Evolutionary conservation across 2,113 vertebrate genomes (phyloP).

Genomic region (Xenopus borealis): DNA sequence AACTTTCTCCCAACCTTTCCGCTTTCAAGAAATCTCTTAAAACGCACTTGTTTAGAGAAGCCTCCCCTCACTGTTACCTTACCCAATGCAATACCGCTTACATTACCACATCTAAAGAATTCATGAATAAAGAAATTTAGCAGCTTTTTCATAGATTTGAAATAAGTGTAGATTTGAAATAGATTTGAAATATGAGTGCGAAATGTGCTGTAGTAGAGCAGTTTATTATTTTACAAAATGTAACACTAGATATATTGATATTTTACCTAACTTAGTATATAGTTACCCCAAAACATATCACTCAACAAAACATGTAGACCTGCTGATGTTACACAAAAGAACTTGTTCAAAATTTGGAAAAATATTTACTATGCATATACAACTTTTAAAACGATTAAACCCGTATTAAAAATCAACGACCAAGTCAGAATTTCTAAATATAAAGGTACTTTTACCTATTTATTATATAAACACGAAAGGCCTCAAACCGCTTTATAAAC

Average conservation of each 20-base stretch:
- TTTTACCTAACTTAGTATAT: not conserved
- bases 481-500: not conserved
- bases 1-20: no score
- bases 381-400: no score
- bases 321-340: not conserved
- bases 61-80: no score
- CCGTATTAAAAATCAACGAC: not conserved
- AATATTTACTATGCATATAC: not conserved
- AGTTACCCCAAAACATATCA: not conserved
- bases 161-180: not conserved
- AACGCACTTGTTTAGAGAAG: no score
- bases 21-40: no score
- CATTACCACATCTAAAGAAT: no score
- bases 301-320: not conserved
- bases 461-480: not conserved
- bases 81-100: no score
- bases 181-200: no score
- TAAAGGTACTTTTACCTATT: not conserved
- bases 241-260: not conserved
- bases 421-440: conserved; percentile 2
- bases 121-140: not conserved
- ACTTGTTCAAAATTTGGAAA: not conserved
- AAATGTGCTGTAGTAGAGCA: not conserved
- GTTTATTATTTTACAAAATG: not conserved
- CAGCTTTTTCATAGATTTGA: not conserved